Conservation (phyloP, 2,797 vertebrate species). For the Xiphophorus birchmanni region DNA sequence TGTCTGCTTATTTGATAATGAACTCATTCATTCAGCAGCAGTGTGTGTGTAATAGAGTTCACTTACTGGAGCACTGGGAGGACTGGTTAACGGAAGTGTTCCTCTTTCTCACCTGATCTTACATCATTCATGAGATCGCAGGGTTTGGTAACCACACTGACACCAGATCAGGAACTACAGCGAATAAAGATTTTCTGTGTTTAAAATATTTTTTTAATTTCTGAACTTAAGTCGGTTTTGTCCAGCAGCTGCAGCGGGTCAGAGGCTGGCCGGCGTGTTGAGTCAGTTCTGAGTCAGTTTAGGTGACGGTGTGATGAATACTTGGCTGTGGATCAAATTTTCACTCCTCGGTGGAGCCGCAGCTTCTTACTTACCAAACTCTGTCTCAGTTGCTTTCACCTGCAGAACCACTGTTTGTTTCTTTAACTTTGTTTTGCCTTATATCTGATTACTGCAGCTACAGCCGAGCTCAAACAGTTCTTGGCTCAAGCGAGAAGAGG, state of each 20-base stretch:
- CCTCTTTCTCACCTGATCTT: slow-evolving; percentile 80
- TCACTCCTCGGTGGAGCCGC: slow-evolving; percentile 69
- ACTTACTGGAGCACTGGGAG: slow-evolving; percentile 72
- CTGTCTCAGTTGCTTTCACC: slow-evolving; percentile 56
- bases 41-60: slow-evolving; percentile 61
- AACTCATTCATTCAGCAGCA: slow-evolving; percentile 17
- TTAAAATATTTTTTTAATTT: neutral
- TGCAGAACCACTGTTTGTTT: slow-evolving; percentile 41
- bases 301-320: slow-evolving; percentile 54
- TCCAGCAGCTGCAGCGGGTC: neutral
- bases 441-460: slow-evolving; percentile 91
- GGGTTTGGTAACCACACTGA: slow-evolving; percentile 80
- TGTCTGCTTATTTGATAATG: neutral
- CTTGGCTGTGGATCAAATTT: slow-evolving; percentile 71
- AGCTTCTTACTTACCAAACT: slow-evolving; percentile 70
- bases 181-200: slow-evolving; percentile 28
- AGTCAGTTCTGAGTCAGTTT: slow-evolving; percentile 31
- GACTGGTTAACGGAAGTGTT: slow-evolving; percentile 69
- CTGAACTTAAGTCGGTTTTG: neutral
- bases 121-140: slow-evolving; percentile 81
- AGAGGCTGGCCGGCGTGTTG: neutral
- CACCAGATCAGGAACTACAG: slow-evolving; percentile 32
- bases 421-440: slow-evolving; percentile 70
- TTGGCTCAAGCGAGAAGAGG: slow-evolving; percentile 92
- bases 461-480: slow-evolving; percentile 94